Percentiles rank a stretch among this genome's conserved stretches.
Conservation (phyloP, 35 echinoderm and acorn worm genomes). For the Chiridota heheva region DNA sequence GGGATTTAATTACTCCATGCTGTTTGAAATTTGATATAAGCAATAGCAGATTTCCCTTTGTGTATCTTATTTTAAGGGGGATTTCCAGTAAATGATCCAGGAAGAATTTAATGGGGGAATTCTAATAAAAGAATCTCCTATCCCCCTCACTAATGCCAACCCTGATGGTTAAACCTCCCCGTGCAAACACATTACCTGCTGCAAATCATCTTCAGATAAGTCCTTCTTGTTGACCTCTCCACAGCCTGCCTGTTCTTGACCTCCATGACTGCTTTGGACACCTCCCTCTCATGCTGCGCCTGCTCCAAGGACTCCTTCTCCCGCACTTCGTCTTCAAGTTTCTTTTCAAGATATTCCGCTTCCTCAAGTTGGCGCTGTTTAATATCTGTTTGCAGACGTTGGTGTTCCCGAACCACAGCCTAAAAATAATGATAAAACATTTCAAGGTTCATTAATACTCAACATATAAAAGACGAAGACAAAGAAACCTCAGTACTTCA, state of each 20-base stretch:
- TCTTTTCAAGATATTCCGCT: constrained; percentile 47
- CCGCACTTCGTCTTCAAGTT: constrained; percentile 35
- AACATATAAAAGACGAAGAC: not conserved
- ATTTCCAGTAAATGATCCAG: too few species aligned
- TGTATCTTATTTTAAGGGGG: too few species aligned
- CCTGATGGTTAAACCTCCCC: not conserved
- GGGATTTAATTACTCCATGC: too few species aligned
- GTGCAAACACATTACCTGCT: constrained; percentile 59
- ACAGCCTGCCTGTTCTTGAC: constrained; percentile 90
- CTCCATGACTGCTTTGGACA: constrained; percentile 70
- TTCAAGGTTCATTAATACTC: not conserved
- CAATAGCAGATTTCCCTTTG: too few species aligned
- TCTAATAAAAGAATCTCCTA: not conserved
- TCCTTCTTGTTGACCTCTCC: constrained; percentile 78
- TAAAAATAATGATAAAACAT: constrained; percentile 2
- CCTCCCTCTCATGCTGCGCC: constrained; percentile 63
- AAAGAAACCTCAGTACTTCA: too few species aligned
- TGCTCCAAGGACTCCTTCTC: constrained; percentile 61
- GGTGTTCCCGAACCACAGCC: constrained; percentile 89
- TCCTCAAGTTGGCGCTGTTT: constrained; percentile 70
- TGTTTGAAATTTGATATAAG: too few species aligned
- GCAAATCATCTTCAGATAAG: constrained; percentile 79
- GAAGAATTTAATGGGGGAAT: too few species aligned
- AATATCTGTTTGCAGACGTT: constrained; percentile 82
- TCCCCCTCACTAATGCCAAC: too few species aligned